These are phyloP conservation scores for Drosophila nr. perissopoda DNA, from an alignment of 2,888 invertebrate genomes.

Conservation along the genomic window DNA sequence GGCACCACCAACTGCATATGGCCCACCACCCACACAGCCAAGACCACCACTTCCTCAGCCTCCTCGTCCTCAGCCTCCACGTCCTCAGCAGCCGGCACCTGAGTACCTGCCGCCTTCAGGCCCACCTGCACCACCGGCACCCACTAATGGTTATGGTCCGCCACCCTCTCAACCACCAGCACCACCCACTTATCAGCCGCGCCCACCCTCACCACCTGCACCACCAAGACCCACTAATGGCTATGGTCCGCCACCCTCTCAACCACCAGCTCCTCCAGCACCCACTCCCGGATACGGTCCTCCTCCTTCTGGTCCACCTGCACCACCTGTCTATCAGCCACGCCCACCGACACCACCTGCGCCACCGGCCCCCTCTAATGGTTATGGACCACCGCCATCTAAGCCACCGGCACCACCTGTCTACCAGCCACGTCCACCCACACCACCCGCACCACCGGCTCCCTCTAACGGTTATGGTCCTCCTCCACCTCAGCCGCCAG, in stretches of 20 bases:
- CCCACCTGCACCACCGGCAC: slow-evolving; percentile 36
- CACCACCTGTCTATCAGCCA: slow-evolving; percentile 15
- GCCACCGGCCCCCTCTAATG: slow-evolving; percentile 13
- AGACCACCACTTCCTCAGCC: slow-evolving; percentile 35
- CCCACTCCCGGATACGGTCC: too few species aligned
- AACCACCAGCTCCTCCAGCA: slow-evolving; percentile 19
- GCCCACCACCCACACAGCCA: slow-evolving; percentile 54
- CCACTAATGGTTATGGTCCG: slow-evolving; percentile 37
- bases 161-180: slow-evolving; percentile 42
- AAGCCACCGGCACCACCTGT: slow-evolving; percentile 8
- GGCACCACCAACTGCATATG: slow-evolving; percentile 44
- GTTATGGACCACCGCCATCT: background rate
- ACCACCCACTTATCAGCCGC: slow-evolving; percentile 51
- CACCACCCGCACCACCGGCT: slow-evolving; percentile 34
- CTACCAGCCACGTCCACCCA: slow-evolving; percentile 45
- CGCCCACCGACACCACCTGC: background rate
- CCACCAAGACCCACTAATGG: slow-evolving; percentile 32
- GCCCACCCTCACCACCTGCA: slow-evolving; percentile 50
- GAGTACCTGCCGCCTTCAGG: slow-evolving; percentile 59
- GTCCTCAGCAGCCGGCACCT: slow-evolving; percentile 29
- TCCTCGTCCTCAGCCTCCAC: slow-evolving; percentile 28
- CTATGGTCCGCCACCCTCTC: slow-evolving; percentile 30
- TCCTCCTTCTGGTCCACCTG: slow-evolving; percentile 11
- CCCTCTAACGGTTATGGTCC: slow-evolving; percentile 37
- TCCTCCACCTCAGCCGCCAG: slow-evolving; percentile 9